These are phyloP conservation scores for Boloria selene DNA, from an alignment of 2,888 invertebrate genomes.

Conservation along the genomic window DNA sequence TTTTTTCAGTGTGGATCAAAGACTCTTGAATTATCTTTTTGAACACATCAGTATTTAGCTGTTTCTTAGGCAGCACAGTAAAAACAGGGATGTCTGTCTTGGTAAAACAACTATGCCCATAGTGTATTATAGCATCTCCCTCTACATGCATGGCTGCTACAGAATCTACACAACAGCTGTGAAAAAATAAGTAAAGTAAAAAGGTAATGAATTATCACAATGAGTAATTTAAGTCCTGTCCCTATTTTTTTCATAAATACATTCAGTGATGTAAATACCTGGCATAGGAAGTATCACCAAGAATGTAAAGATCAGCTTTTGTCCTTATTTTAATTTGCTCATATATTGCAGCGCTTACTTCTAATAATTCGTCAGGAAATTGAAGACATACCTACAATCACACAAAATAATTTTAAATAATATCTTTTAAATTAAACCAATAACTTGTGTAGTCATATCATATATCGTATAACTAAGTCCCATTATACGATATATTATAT, in stretches of 20 bases:
- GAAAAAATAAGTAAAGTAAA: not conserved
- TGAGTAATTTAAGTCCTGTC: not conserved
- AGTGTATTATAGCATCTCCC: slow-evolving; percentile 94
- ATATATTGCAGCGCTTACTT: slow-evolving; percentile 86
- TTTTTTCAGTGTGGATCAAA: slow-evolving; percentile 48
- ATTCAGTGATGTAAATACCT: slow-evolving; percentile 72
- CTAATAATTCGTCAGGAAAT: slow-evolving; percentile 92
- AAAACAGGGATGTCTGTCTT: slow-evolving; percentile 89
- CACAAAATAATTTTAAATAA: not conserved
- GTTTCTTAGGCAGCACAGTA: slow-evolving; percentile 85
- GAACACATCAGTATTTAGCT: slow-evolving; percentile 75
- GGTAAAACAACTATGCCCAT: slow-evolving; percentile 94
- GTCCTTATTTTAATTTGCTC: slow-evolving; percentile 73
- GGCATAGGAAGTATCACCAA: slow-evolving; percentile 96
- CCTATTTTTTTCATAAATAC: not conserved
- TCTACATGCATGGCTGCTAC: slow-evolving; percentile 94
- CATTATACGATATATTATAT: too few species aligned
- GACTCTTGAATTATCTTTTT: slow-evolving; percentile 45
- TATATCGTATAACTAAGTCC: too few species aligned
- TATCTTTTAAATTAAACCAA: too few species aligned
- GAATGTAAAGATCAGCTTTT: slow-evolving; percentile 86
- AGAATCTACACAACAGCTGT: slow-evolving; percentile 95
- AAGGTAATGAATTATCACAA: not conserved
- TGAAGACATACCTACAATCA: slow-evolving; percentile 90
- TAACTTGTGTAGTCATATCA: too few species aligned